Base-by-base conservation (phyloP, 1,140 invertebrate species). In the Goniozus legneri region DNA sequence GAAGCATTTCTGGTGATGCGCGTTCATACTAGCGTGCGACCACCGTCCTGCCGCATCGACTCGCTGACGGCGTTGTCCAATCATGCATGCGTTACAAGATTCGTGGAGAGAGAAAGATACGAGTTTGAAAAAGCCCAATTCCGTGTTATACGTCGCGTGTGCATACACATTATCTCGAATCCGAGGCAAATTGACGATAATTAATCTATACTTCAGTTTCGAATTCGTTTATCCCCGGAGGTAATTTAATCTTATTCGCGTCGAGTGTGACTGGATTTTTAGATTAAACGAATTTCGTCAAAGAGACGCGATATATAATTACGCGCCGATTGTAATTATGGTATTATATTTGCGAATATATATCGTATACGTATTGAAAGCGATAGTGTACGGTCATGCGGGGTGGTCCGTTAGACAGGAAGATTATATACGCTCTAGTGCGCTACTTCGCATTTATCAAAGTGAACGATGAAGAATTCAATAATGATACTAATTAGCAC, bases 1-100 rank as follows among this genome's bases (percentile, higher is more conserved):
- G 56, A 66, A 63, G 60, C 60, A 66, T 66, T 66, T 66, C 64
- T 60, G 51, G 59, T 55, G 54, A 64, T 64, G 54, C 50, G 50
- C 54, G 58, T 42, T 55, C 48, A 50, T 60, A 50, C 30, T 8
- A 44, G 36, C 41, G 44, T 43, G 39, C 52, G 56, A 49, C 49
- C 50, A 60, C 44, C 42, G 51, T 54, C 30, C 44, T 36, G 40
- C 50, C 43, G 50, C 45, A 44, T 33, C 19, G 21, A 19, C 38
- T 63, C 45, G 46, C 50, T 60, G 56, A 58, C 52, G 59, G 60
- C 59, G 61, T 60, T 59, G 54, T 44, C 50, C 54, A 55, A 65
- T 62, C 58, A 60, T 64, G 61, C 56, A 56, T 60, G 56, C 54
- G 60, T 64, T 62, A 64, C 58, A 50, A 64, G 56, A 64, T 50